A percentile compares a stretch with the other conserved stretches of the same genome.
These are phyloP conservation scores for Tetramorium simillimum DNA, from an alignment of 1,140 invertebrate species.

Conservation along the genomic window DNA sequence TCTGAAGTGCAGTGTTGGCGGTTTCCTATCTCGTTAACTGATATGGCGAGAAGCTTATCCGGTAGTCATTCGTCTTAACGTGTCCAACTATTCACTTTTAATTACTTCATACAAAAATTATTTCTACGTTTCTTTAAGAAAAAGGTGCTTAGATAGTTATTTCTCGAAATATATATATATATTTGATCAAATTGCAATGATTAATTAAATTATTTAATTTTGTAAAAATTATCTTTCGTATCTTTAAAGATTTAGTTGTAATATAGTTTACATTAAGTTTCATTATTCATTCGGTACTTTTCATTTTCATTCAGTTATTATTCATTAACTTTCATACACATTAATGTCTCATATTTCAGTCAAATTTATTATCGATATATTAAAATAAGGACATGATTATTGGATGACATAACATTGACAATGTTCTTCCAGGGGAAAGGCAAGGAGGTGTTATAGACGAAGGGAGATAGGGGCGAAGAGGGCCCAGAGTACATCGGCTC, in stretches of 20 bases:
- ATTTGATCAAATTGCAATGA: neutral
- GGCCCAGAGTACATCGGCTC: constrained; percentile 64
- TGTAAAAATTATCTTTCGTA: neutral
- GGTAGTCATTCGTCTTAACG: neutral
- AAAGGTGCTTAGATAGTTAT: neutral
- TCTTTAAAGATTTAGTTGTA: neutral
- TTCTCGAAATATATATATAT: neutral
- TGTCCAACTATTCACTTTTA: neutral
- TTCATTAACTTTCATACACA: neutral
- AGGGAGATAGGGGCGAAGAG: constrained; percentile 20
- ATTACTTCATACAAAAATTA: neutral
- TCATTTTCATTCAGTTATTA: neutral
- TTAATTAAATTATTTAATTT: neutral
- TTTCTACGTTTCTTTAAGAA: neutral
- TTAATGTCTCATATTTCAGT: neutral
- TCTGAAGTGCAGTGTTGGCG: constrained; percentile 40
- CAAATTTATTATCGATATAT: neutral
- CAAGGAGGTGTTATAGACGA: constrained; percentile 23
- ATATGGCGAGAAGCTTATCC: constrained; percentile 48
- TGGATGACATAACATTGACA: constrained; percentile 65
- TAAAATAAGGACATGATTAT: constrained; percentile 3
- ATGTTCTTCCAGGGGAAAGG: constrained; percentile 46
- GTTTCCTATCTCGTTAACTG: constrained; percentile 63
- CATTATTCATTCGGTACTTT: neutral
- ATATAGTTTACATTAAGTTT: neutral